phyloP scores from a whole-genome alignment of 1,140 invertebrate genomes.

The Pseudomyrmex pallidus region DNA sequence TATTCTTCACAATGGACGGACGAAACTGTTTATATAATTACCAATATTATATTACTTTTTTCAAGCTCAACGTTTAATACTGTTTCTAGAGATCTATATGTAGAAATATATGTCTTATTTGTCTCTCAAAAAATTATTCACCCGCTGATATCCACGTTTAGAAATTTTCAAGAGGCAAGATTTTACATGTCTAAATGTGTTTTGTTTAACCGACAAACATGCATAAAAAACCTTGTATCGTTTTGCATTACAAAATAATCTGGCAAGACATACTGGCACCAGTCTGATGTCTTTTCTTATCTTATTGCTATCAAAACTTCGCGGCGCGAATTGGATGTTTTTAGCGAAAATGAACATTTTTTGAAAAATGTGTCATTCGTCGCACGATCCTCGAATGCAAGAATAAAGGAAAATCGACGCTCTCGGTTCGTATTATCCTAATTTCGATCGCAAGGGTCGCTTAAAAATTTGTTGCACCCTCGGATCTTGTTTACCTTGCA shows the following conservation, averaged over 20 bases:
- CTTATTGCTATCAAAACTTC: constrained; percentile 44
- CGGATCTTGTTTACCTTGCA: constrained; percentile 69
- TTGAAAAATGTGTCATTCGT: constrained; percentile 1
- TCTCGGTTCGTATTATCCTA: constrained; percentile 48
- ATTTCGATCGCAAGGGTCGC: constrained; percentile 53
- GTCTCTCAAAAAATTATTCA: too few species aligned
- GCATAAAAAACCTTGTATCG: background rate
- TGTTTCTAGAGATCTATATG: constrained; percentile 15
- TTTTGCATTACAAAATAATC: constrained; percentile 39
- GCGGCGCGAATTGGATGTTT: constrained; percentile 12
- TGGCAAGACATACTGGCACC: constrained; percentile 23
- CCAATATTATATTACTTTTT: background rate
- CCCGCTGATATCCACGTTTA: background rate
- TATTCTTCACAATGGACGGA: constrained; percentile 45
- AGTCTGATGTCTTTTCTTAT: constrained; percentile 5
- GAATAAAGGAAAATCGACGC: constrained; percentile 20
- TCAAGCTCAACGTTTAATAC: constrained; percentile 30
- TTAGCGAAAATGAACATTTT: constrained; percentile 23
- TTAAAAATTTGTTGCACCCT: background rate
- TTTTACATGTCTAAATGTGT: constrained; percentile 29
- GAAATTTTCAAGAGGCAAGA: constrained; percentile 47
- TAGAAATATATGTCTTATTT: constrained; percentile 25
- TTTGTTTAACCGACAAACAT: background rate
- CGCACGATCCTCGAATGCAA: background rate
- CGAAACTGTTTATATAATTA: constrained; percentile 44